Evolutionary conservation across 2,113 vertebrate genomes (phyloP).

Genomic region (Murina feae): DNA sequence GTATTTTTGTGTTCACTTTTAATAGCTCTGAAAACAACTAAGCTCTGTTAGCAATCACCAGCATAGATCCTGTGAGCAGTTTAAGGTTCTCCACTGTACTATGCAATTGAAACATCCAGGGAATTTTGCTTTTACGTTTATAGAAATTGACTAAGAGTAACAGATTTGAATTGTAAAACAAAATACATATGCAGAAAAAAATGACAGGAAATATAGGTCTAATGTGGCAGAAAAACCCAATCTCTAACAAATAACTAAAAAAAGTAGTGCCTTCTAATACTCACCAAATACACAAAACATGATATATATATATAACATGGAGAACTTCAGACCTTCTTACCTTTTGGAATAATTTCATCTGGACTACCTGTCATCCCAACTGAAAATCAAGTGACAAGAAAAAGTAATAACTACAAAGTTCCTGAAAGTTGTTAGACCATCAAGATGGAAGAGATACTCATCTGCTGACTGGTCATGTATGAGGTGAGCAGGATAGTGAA

Average conservation of each 20-base stretch:
- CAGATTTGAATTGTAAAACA: background rate
- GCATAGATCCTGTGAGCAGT: background rate
- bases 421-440: background rate
- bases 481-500: background rate
- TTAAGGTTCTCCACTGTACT: background rate
- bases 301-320: background rate
- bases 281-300: background rate
- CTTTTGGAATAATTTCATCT: slow-evolving; percentile 22
- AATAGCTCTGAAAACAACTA: background rate
- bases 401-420: background rate
- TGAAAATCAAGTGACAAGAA: slow-evolving; percentile 23
- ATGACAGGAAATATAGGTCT: background rate
- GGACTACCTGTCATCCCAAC: background rate
- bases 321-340: background rate
- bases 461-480: background rate
- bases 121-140: background rate
- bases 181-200: background rate
- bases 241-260: background rate
- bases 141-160: background rate
- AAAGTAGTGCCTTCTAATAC: background rate
- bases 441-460: background rate
- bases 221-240: background rate
- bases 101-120: background rate
- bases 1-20: background rate
- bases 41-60: background rate